Base-by-base conservation (phyloP, 2,888 invertebrate species). In the Corbicula japonica region DNA sequence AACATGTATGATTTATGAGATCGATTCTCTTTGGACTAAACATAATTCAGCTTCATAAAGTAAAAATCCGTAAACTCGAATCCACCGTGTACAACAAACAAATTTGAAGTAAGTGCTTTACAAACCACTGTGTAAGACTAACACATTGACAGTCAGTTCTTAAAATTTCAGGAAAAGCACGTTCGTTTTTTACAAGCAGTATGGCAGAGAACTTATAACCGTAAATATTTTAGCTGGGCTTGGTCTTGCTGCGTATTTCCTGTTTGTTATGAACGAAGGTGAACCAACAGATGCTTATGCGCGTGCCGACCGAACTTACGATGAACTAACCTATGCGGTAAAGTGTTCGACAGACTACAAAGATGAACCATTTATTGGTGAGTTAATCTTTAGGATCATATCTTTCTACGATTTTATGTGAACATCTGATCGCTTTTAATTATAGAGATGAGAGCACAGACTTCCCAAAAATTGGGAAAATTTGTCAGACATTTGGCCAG, bases 331-430 rank as follows among this genome's bases (percentile, higher is more conserved):
- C 10, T 69, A 71, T 26, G 23, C 26, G 6, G 78, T 82, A 0
- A 38, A 50, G 12, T 82, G 82, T 66, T 82, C 82, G 5, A 52
- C 60, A n/a, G 82, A 82, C 46, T 82, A 78, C 65, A 61, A 60
- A 26, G 34, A 69, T 21, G 82, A 82, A 35, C 32, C 32, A 30
- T 78, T 76, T 66, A 6, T 63, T n/a, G 81, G 81, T 77, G 50
- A 44, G 48, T 48, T 18, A 8, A 5, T 32, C n/a, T n/a, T 52
- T 50, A 26, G 3, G 3, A 8, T 61, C 41, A 41, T 61, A 21
- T 61, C 12, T 52, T 18, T 15, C 10, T 52, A n/a, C n/a, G n/a
- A n/a, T n/a, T n/a, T n/a, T n/a, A n/a, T n/a, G n/a, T n/a, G n/a
- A n/a, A n/a, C n/a, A n/a, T n/a, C n/a, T n/a, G n/a, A n/a, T n/a